Evolutionary conservation across 1,140 invertebrate genomes (phyloP).

Genomic region (Colletes gigas): DNA sequence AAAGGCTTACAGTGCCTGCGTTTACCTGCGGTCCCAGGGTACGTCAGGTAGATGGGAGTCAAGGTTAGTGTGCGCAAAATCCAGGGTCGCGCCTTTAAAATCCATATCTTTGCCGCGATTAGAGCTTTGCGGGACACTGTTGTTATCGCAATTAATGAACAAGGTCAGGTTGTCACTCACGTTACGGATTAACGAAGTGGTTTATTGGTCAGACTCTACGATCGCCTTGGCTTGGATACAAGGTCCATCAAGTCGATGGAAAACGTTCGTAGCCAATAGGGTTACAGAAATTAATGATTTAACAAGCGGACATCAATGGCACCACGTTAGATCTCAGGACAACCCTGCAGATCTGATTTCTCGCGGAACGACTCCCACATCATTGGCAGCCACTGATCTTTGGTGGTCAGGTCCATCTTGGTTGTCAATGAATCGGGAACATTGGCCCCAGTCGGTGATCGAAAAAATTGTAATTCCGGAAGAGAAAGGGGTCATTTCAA

Average conservation of each 20-base stretch:
- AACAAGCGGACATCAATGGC: background rate
- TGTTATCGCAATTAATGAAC: background rate
- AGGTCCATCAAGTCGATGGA: background rate
- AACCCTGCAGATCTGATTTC: constrained; percentile 11
- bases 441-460: background rate
- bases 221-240: constrained; percentile 7
- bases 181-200: background rate
- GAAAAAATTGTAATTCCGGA: background rate
- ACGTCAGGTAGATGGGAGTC: background rate
- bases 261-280: constrained; percentile 25
- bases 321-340: background rate
- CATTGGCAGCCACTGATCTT: background rate
- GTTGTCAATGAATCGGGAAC: background rate
- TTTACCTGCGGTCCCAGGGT: background rate
- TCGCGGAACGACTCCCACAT: background rate
- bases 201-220: constrained; percentile 3
- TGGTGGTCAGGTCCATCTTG: background rate
- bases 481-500: background rate
- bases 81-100: constrained; percentile 12
- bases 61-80: constrained; percentile 24
- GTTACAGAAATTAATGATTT: background rate
- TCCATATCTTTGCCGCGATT: background rate
- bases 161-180: background rate
- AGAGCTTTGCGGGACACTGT: background rate
- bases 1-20: background rate